Percentiles rank a stretch among this genome's conserved stretches.
phyloP scores from a whole-genome alignment of 2,888 invertebrate species.

The Chrysina gloriosa region DNA sequence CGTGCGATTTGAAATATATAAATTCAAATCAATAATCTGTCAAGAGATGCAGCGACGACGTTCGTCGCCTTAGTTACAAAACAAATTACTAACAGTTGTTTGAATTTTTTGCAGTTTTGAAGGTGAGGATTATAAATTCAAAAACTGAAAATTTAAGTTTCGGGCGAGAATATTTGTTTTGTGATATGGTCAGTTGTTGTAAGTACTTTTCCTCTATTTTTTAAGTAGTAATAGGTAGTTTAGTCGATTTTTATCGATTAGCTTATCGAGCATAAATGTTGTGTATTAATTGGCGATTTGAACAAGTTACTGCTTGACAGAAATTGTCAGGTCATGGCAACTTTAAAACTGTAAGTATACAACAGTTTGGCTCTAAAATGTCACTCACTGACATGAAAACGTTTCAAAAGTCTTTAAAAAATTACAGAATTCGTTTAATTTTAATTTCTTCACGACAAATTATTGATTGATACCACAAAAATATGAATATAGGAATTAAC shows the following conservation, averaged over 20 bases:
- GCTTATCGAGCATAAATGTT: too few relatives aligned
- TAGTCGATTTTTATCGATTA: neutral
- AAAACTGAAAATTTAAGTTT: constrained; percentile 53
- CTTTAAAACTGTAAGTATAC: too few relatives aligned
- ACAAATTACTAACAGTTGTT: constrained; percentile 56
- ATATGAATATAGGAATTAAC: too few relatives aligned
- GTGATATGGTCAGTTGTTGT: constrained; percentile 57
- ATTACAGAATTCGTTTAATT: too few relatives aligned
- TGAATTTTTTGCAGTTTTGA: constrained; percentile 56
- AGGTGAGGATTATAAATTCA: constrained; percentile 53
- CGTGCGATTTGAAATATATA: neutral
- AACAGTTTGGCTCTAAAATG: too few relatives aligned
- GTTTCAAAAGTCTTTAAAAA: too few relatives aligned
- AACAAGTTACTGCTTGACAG: too few relatives aligned
- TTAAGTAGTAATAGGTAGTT: constrained; percentile 2
- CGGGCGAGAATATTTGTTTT: constrained; percentile 49
- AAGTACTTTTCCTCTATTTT: constrained; percentile 49
- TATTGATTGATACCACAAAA: too few relatives aligned
- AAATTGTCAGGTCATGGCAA: too few relatives aligned
- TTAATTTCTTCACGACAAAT: too few relatives aligned
- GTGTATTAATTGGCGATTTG: too few relatives aligned
- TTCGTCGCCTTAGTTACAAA: constrained; percentile 55
- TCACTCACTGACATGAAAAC: too few relatives aligned
- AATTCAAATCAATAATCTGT: constrained; percentile 26
- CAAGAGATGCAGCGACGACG: constrained; percentile 4